These are phyloP conservation scores for Pheucticus melanocephalus DNA, from an alignment of 2,113 vertebrate species.

Conservation along the genomic window DNA sequence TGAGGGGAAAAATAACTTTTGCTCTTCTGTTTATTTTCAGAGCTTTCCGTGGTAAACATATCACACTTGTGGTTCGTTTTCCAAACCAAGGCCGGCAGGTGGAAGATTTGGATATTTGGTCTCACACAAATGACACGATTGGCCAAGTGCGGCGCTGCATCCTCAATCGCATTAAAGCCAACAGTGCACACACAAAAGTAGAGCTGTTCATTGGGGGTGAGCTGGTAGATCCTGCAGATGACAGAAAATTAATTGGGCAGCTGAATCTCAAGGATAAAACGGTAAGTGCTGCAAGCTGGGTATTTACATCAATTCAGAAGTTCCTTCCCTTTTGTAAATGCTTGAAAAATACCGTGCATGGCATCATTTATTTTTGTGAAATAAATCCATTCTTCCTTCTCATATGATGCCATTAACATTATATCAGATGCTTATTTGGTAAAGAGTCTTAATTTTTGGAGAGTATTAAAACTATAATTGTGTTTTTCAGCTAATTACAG, in stretches of 20 bases:
- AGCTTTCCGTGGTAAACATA: conserved; percentile 97
- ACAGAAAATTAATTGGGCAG: conserved; percentile 96
- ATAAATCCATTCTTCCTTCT: background rate
- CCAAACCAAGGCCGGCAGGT: conserved; percentile 98
- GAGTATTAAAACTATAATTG: background rate
- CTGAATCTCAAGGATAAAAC: conserved; percentile 99
- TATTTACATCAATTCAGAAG: background rate
- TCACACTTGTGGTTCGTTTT: conserved; percentile 95
- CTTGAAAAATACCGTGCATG: background rate
- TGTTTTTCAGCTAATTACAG: conserved; percentile 91
- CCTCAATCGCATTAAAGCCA: conserved; percentile 96
- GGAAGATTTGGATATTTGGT: conserved; percentile 98
- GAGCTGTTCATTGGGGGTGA: conserved; percentile 97
- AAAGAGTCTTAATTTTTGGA: background rate
- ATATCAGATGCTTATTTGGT: background rate
- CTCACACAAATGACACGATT: conserved; percentile 98
- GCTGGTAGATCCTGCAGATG: conserved; percentile 96
- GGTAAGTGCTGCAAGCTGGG: conserved; percentile 70
- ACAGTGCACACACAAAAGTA: conserved; percentile 95
- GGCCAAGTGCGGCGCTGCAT: conserved; percentile 95
- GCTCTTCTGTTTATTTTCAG: conserved; percentile 67
- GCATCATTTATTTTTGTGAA: background rate
- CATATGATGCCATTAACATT: background rate
- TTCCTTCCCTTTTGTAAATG: background rate
- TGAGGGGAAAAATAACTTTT: background rate